These are phyloP conservation scores for Epistrophella euchroma DNA, from an alignment of 2,888 invertebrate species.

Conservation along the genomic window DNA sequence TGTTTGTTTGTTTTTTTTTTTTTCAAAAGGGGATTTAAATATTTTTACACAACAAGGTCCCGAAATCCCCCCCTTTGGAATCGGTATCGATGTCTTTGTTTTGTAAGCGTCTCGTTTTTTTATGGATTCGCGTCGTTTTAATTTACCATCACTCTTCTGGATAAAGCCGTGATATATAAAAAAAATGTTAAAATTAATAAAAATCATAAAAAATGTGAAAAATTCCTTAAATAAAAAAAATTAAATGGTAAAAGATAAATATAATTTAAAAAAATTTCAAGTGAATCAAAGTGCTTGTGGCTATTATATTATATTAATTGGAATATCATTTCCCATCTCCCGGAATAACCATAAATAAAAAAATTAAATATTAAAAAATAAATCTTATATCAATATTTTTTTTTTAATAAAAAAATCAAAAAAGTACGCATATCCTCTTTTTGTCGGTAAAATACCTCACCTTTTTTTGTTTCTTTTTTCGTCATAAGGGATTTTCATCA, in stretches of 20 bases:
- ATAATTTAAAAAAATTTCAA: slow-evolving; percentile 11
- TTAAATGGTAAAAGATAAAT: slow-evolving; percentile 33
- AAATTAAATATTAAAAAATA: neutral
- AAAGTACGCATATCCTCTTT: slow-evolving; percentile 49
- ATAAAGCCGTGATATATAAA: slow-evolving; percentile 45
- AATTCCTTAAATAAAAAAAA: slow-evolving; percentile 28
- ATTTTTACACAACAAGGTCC: slow-evolving; percentile 16
- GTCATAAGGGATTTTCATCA: neutral
- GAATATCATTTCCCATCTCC: slow-evolving; percentile 43
- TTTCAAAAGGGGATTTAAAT: neutral
- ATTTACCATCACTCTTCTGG: slow-evolving; percentile 45
- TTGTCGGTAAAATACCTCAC: slow-evolving; percentile 9
- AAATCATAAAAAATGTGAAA: slow-evolving; percentile 23
- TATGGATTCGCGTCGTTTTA: slow-evolving; percentile 54
- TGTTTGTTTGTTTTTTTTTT: neutral
- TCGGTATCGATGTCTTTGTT: slow-evolving; percentile 12
- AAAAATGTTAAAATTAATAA: slow-evolving; percentile 22
- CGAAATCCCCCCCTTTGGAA: neutral
- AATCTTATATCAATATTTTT: slow-evolving; percentile 15
- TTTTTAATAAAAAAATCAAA: neutral
- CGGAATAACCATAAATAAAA: slow-evolving; percentile 33
- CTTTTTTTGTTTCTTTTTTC: slow-evolving; percentile 21
- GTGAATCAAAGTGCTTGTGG: slow-evolving; percentile 49
- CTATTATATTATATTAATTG: slow-evolving; percentile 20
- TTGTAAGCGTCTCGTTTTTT: slow-evolving; percentile 17